phyloP scores from a whole-genome alignment of 2,888 invertebrate species.

The Adineta ricciae region DNA sequence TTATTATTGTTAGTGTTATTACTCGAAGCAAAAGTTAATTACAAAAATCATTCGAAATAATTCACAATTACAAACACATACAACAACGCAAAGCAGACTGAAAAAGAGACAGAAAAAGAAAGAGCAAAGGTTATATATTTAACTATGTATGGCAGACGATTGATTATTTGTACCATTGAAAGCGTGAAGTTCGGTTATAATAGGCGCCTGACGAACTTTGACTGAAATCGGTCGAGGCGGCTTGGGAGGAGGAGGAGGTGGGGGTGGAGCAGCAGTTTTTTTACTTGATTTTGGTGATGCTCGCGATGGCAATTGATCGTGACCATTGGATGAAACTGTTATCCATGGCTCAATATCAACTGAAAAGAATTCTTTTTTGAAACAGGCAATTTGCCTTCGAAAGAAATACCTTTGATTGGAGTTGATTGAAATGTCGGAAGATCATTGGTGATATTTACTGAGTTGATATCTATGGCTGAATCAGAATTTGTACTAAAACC shows the following conservation, averaged over 20 bases:
- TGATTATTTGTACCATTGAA: background rate
- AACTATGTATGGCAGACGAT: background rate
- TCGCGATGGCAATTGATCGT: background rate
- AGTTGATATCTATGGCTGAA: background rate
- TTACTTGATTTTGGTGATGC: background rate
- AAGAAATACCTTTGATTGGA: background rate
- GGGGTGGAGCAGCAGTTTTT: background rate
- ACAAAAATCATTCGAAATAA: background rate
- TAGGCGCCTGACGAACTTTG: slow-evolving; percentile 11
- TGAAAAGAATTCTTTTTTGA: background rate
- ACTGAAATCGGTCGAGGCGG: background rate
- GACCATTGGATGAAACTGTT: background rate
- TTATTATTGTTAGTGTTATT: background rate
- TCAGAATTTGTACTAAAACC: slow-evolving; percentile 12
- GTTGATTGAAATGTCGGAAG: background rate
- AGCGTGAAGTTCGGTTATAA: background rate
- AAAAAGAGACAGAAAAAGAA: background rate
- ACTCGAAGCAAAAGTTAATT: background rate
- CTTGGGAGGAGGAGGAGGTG: background rate
- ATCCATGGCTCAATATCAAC: background rate
- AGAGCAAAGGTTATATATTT: background rate
- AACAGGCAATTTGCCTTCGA: background rate
- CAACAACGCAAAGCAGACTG: background rate
- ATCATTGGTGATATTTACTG: background rate
- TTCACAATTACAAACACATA: background rate